These are phyloP conservation scores for Regulus satrapa DNA, from an alignment of 2,113 vertebrate genomes.

Conservation along the genomic window DNA sequence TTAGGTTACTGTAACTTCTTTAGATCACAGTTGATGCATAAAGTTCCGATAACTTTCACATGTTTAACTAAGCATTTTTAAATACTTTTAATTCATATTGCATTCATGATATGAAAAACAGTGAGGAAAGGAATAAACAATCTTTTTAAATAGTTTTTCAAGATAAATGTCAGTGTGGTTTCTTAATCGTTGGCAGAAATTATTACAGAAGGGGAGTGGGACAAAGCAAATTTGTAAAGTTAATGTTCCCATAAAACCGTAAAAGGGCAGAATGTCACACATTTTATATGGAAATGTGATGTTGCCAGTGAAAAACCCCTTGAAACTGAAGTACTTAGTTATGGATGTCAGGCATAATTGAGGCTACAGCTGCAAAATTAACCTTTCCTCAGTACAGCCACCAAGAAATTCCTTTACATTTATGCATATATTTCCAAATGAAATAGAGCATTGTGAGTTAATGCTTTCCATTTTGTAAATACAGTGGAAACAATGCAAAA, in stretches of 20 bases:
- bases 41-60: neutral
- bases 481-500: neutral
- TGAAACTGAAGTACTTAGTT: constrained; percentile 14
- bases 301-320: neutral
- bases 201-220: neutral
- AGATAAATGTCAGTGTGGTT: neutral
- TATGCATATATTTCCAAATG: constrained; percentile 39
- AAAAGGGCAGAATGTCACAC: constrained; percentile 20
- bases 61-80: neutral
- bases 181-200: neutral
- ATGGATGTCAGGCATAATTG: constrained; percentile 46
- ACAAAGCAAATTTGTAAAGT: constrained; percentile 10
- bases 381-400: constrained; percentile 13
- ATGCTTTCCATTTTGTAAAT: constrained; percentile 19
- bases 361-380: constrained; percentile 35
- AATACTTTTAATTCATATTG: neutral
- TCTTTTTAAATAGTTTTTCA: neutral
- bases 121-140: neutral
- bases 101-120: neutral
- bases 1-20: neutral
- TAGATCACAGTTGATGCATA: neutral
- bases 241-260: constrained; percentile 17
- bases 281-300: constrained; percentile 19
- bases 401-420: constrained; percentile 43
- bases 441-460: constrained; percentile 37